Evolutionary conservation across 2,797 vertebrate genomes (phyloP).

Genomic region (Gymnothorax reevesii): DNA sequence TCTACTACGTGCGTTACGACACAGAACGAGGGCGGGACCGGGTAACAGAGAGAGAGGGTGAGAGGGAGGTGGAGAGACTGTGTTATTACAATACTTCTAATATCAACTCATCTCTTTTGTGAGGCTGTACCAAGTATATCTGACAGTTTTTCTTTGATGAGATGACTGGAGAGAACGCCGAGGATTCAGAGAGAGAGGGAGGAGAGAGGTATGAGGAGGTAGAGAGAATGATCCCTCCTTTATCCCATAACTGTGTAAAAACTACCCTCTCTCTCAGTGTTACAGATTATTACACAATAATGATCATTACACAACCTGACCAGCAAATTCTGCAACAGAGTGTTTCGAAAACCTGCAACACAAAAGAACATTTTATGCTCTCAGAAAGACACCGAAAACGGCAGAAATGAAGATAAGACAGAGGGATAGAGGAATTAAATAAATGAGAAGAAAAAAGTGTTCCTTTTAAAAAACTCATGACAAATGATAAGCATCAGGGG

Average conservation of each 20-base stretch:
- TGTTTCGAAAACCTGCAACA: background rate
- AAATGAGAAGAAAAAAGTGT: background rate
- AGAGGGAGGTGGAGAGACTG: background rate
- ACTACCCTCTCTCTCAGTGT: background rate
- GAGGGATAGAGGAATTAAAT: background rate
- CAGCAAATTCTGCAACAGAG: background rate
- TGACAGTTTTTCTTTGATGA: background rate
- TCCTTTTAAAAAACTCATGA: background rate
- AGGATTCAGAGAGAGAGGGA: background rate
- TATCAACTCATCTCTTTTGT: too few species aligned
- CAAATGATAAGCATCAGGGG: background rate
- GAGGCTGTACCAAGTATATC: too few species aligned
- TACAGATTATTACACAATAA: background rate
- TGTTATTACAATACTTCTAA: background rate
- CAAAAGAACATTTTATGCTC: background rate
- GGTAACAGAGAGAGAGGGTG: background rate
- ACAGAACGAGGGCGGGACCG: too few species aligned
- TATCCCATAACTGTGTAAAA: background rate
- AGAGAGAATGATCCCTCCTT: background rate
- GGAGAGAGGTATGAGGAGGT: slow-evolving; percentile 15
- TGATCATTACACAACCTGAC: background rate
- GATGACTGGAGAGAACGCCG: background rate
- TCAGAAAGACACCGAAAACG: background rate
- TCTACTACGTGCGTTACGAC: too few species aligned
- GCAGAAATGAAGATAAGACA: background rate